Percentiles rank a stretch among this genome's conserved stretches.
Evolutionary conservation across 2,113 vertebrate species (phyloP).

Genomic region (Pica pica): DNA sequence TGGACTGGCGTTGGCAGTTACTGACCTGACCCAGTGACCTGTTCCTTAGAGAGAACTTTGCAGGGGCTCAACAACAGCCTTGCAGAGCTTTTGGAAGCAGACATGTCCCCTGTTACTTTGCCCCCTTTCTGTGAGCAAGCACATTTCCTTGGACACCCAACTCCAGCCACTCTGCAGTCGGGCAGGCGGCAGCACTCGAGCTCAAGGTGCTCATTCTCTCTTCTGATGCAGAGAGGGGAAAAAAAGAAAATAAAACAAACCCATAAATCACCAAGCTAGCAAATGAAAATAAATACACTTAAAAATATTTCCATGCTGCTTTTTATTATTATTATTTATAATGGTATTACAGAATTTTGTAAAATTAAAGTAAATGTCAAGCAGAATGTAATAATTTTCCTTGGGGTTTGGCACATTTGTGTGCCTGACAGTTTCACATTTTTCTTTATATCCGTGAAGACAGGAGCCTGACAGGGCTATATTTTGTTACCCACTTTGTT

Average conservation of each 20-base stretch:
- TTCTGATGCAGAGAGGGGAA: background rate
- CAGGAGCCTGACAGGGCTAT: constrained; percentile 67
- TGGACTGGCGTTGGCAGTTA: background rate
- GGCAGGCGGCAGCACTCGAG: rapidly evolving
- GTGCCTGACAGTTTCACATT: constrained; percentile 72
- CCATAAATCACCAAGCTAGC: constrained; percentile 41
- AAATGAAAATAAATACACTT: constrained; percentile 69
- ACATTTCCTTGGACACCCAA: background rate
- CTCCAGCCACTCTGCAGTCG: rapidly evolving
- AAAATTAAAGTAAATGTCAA: constrained; percentile 69
- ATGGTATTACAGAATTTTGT: constrained; percentile 61
- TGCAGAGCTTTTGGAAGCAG: background rate
- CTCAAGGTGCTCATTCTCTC: background rate
- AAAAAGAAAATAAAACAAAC: constrained; percentile 21
- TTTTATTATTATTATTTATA: constrained; percentile 72
- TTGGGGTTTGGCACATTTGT: constrained; percentile 65
- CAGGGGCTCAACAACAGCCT: background rate
- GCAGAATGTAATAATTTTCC: constrained; percentile 60
- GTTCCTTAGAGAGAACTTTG: background rate
- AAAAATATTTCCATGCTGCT: constrained; percentile 54
- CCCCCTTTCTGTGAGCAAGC: background rate
- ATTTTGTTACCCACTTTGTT: constrained; percentile 68
- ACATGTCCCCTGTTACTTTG: background rate
- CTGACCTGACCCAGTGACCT: background rate
- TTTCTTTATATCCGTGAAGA: constrained; percentile 74